Percentiles rank a stretch among this genome's conserved stretches.
Conservation (phyloP, 2,797 vertebrate species). For the Lagorchestes hirsutus region DNA sequence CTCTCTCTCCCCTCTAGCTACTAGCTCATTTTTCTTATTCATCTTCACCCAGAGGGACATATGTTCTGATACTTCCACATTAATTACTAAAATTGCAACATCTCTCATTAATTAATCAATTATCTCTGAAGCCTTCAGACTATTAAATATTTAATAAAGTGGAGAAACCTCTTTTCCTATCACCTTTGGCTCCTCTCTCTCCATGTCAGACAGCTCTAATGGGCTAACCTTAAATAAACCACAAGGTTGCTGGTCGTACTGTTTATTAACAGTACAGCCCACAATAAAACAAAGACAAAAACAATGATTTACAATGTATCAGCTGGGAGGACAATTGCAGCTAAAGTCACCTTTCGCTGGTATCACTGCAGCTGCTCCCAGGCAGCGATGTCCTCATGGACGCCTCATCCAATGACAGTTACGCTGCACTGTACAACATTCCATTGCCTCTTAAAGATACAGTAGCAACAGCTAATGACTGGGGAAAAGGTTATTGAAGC, state of each 20-base stretch:
- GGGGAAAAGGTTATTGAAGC: not conserved
- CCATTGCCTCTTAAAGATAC: not conserved
- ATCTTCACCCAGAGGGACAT: not conserved
- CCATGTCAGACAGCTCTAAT: not conserved
- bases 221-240: not conserved
- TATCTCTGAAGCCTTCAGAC: not conserved
- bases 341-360: not conserved
- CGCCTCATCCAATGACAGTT: not conserved
- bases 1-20: too few species aligned
- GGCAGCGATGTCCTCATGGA: too few species aligned
- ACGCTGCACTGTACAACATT: not conserved
- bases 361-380: too few species aligned
- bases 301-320: not conserved
- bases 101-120: not conserved
- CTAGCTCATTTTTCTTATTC: not conserved
- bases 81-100: not conserved
- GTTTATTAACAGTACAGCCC: not conserved
- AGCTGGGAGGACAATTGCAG: not conserved
- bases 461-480: too few species aligned
- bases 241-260: not conserved
- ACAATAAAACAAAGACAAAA: not conserved
- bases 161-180: not conserved
- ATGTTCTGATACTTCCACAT: slow-evolving; percentile 1
- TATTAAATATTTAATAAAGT: not conserved
- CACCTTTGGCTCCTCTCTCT: not conserved